phyloP scores from a whole-genome alignment of 2,888 invertebrate species.

The Clistopyga incitator region DNA sequence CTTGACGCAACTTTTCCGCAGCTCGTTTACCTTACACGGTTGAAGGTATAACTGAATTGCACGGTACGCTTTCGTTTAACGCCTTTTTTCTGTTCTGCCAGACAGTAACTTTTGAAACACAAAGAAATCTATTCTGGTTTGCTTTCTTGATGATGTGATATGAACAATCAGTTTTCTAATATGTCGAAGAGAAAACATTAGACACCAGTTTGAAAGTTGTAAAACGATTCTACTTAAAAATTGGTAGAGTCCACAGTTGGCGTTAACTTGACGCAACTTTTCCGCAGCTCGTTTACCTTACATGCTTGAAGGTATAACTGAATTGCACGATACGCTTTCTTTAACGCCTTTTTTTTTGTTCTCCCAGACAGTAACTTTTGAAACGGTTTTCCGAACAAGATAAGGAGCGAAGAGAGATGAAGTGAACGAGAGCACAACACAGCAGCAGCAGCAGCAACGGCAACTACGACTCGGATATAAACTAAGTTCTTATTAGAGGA shows the following conservation, averaged over 20 bases:
- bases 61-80: not conserved
- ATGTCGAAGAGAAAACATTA: not conserved
- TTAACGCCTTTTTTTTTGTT: conserved; percentile 1
- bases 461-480: conserved; percentile 6
- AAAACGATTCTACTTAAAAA: not conserved
- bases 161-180: not conserved
- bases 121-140: too few relatives aligned
- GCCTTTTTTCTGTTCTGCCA: not conserved
- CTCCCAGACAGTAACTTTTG: conserved; percentile 1
- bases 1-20: not conserved
- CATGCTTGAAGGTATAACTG: not conserved
- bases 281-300: not conserved
- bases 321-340: not conserved
- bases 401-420: not conserved
- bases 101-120: not conserved
- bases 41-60: not conserved
- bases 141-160: too few relatives aligned
- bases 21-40: not conserved
- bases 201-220: not conserved
- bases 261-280: conserved; percentile 6
- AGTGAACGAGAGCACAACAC: not conserved
- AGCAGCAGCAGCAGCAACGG: too few relatives aligned
- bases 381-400: not conserved
- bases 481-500: not conserved
- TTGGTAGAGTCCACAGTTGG: not conserved